Evolutionary conservation across 1,140 invertebrate species (phyloP), one percentile per base, ranked within the genome.

Genomic region (Teleogryllus occipitalis): DNA sequence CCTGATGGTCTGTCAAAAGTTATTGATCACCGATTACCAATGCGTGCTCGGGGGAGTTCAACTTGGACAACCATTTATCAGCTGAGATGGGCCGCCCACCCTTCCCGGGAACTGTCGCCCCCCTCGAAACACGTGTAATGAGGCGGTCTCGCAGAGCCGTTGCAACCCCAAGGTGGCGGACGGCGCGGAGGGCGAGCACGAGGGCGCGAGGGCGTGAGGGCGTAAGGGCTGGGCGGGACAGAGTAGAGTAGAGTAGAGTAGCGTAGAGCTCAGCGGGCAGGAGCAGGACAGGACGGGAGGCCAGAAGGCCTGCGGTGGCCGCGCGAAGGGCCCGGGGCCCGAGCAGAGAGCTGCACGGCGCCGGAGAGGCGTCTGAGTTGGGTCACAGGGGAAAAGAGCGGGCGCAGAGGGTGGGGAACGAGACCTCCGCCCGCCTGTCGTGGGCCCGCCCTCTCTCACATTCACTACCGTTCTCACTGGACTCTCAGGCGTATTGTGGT

Each of bases 1-100:
- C 79, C 79, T 80, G 72, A 48, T 80, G 81, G 48, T 77, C 81
- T 80, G 79, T 76, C 81, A 81, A 80, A 81, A 65, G 54, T 79
- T 75, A 81, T 81, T 75, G 81, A 81, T 81, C 78, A 75, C 79
- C 78, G 47, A 81, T 80, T 21, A 78, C 75, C 54, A 78, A 21
- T 48, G 54, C 47, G 21, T 15, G 18, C 73, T 78, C 10, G 7
- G 78, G 79, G 14, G 73, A 8, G 22, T 7, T 74, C 78, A 12
- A 21, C 27, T 21, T 75, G 27, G 73, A 75, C 73, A 46, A 39
- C 74, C 78, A 78, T 78, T 78, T 78, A 78, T 78, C 78, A 78
- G 78, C 78, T 21, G 75, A 76, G 75, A 65, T 65, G 54, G 54
- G 54, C 54, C 54, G 10, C 10, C 54, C 54, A 10, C 10, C 10